A percentile compares a stretch with the other conserved stretches of the same genome.
phyloP scores from a whole-genome alignment of 2,888 invertebrate genomes.

The Lypha dubia region DNA sequence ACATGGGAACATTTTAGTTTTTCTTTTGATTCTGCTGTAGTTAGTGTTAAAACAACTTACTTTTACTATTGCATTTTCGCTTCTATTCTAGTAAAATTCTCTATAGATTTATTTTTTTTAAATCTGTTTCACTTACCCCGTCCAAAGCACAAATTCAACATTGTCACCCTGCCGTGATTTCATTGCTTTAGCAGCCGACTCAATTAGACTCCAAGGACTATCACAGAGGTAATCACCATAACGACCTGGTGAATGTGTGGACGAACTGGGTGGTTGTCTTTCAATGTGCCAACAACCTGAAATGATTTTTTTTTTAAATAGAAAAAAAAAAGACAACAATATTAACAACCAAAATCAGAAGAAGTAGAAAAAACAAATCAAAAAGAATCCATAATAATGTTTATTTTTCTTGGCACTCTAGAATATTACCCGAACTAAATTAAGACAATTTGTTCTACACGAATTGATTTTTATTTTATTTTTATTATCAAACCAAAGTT shows the following conservation, averaged over 20 bases:
- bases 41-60: constrained; percentile 46
- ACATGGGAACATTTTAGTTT: constrained; percentile 7
- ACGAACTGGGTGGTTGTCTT: constrained; percentile 85
- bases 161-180: constrained; percentile 92
- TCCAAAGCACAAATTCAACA: constrained; percentile 97
- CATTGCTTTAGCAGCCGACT: constrained; percentile 95
- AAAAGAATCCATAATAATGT: constrained; percentile 44
- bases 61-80: constrained; percentile 19
- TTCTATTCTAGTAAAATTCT: not conserved
- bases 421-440: constrained; percentile 66
- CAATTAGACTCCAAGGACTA: constrained; percentile 93
- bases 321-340: constrained; percentile 29
- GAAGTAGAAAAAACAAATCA: constrained; percentile 13
- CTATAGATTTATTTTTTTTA: not conserved
- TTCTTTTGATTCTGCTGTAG: constrained; percentile 5
- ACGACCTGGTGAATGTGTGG: constrained; percentile 87
- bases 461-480: constrained; percentile 17
- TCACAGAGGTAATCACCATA: constrained; percentile 94
- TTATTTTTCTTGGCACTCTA: constrained; percentile 56
- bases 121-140: constrained; percentile 87
- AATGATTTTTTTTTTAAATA: constrained; percentile 57
- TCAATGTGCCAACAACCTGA: constrained; percentile 87
- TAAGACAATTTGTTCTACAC: constrained; percentile 60
- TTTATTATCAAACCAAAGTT: constrained; percentile 14
- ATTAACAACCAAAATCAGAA: constrained; percentile 42